Conservation (phyloP, 2,113 vertebrate genomes). For the Electrona antarctica region DNA sequence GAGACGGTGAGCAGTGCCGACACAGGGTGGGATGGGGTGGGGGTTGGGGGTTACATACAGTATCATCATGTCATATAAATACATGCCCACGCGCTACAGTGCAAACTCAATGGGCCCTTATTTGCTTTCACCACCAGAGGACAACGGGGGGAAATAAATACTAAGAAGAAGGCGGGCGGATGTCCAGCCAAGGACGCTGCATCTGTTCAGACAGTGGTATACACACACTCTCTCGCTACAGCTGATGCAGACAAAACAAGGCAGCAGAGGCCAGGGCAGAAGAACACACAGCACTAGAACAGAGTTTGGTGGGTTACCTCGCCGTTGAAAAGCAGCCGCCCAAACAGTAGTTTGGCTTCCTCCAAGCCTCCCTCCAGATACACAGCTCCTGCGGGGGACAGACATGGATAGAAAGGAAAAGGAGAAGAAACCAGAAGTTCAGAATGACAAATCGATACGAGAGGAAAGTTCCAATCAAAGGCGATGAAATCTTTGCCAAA, state of each 20-base stretch:
- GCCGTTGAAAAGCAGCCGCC: conserved; percentile 92
- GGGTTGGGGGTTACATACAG: too few species aligned
- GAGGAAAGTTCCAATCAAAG: not conserved
- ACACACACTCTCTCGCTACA: not conserved
- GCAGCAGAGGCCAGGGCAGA: conserved; percentile 1
- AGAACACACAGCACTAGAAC: not conserved
- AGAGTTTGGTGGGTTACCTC: conserved; percentile 77
- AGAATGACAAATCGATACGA: not conserved
- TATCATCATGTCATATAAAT: conserved; percentile 4
- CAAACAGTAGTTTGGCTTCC: conserved; percentile 93
- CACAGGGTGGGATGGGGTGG: not conserved
- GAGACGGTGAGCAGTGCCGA: not conserved
- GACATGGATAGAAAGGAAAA: not conserved
- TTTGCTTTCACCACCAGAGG: conserved; percentile 24
- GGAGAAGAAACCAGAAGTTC: not conserved
- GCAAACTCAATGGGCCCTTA: conserved; percentile 18
- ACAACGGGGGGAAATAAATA: not conserved
- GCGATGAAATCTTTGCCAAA: not conserved
- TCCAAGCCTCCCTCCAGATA: conserved; percentile 95
- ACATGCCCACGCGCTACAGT: conserved; percentile 5
- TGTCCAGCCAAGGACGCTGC: conserved; percentile 26
- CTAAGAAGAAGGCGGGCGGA: too few species aligned
- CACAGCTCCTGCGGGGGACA: conserved; percentile 84
- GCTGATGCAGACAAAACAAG: conserved; percentile 1
- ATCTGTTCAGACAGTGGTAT: conserved; percentile 1